phyloP scores from a whole-genome alignment of 2,113 vertebrate species.

The Nerophis lumbriciformis region DNA sequence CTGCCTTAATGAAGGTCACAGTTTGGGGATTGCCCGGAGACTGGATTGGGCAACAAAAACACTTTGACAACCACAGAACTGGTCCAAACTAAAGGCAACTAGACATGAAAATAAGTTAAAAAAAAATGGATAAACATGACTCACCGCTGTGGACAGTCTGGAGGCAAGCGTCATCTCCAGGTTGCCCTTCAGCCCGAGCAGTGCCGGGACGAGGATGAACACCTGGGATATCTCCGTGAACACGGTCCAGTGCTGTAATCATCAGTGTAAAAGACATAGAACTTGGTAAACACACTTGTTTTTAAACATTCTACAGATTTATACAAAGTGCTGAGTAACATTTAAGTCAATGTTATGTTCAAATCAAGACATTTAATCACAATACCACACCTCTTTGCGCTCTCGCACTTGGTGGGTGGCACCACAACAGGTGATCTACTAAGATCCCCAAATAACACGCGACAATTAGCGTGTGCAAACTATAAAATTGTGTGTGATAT shows the following conservation, averaged over 20 bases:
- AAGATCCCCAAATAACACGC: too few relatives aligned
- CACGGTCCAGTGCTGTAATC: conserved; percentile 92
- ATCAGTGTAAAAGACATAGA: conserved; percentile 6
- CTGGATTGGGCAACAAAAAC: conserved; percentile 7
- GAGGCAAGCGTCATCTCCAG: conserved; percentile 98
- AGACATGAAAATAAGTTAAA: neutral
- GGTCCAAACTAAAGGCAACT: neutral
- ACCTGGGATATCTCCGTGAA: conserved; percentile 92
- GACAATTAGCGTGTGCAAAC: too few relatives aligned
- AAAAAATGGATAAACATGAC: conserved; percentile 31
- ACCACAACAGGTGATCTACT: too few relatives aligned
- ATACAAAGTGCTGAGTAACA: too few relatives aligned
- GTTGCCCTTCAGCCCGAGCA: conserved; percentile 96
- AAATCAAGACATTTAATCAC: too few relatives aligned
- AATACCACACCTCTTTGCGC: too few relatives aligned
- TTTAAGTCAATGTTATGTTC: too few relatives aligned
- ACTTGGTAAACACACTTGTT: neutral
- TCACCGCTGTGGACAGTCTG: conserved; percentile 94
- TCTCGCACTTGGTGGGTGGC: too few relatives aligned
- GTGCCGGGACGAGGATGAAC: conserved; percentile 94
- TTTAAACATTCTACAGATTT: too few relatives aligned
- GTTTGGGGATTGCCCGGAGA: neutral
- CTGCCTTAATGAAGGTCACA: conserved; percentile 2
- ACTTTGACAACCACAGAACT: neutral
- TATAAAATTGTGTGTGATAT: too few relatives aligned